Conservation (phyloP, 2,113 vertebrate genomes). For the Epinephelus lanceolatus region DNA sequence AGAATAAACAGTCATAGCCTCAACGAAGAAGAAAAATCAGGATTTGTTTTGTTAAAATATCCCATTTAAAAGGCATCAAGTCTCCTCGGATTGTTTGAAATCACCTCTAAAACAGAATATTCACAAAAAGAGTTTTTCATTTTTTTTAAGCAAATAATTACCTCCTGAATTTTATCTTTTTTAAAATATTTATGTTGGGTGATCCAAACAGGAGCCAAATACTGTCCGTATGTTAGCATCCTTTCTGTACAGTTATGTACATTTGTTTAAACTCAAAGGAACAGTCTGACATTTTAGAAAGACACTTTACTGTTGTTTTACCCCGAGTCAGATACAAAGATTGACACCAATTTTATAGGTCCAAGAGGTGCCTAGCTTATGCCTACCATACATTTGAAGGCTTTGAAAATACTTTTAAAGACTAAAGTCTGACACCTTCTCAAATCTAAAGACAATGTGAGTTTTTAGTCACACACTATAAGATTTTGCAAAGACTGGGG, state of each 20-base stretch:
- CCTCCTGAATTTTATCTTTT: not conserved
- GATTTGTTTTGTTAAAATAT: not conserved
- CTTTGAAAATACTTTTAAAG: no score
- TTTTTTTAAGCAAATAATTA: not conserved
- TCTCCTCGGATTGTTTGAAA: not conserved
- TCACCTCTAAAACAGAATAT: conserved; percentile 10
- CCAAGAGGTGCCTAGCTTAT: no score
- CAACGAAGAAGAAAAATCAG: not conserved
- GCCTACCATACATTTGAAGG: no score
- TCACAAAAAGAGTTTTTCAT: not conserved
- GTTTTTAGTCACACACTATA: no score
- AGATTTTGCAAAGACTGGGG: no score
- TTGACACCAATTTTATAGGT: not conserved
- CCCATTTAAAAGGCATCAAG: conserved; percentile 11
- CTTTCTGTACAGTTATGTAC: not conserved
- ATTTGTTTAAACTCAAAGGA: not conserved
- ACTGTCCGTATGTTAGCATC: no score
- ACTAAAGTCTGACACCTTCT: no score
- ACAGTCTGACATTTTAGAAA: not conserved
- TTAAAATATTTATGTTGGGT: not conserved
- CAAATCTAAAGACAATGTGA: no score
- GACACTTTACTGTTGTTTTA: not conserved
- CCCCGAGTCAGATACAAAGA: not conserved
- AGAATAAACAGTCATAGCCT: conserved; percentile 61
- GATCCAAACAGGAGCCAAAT: not conserved